Conservation (phyloP, 2,888 invertebrate species). For the Andrena praecox region DNA sequence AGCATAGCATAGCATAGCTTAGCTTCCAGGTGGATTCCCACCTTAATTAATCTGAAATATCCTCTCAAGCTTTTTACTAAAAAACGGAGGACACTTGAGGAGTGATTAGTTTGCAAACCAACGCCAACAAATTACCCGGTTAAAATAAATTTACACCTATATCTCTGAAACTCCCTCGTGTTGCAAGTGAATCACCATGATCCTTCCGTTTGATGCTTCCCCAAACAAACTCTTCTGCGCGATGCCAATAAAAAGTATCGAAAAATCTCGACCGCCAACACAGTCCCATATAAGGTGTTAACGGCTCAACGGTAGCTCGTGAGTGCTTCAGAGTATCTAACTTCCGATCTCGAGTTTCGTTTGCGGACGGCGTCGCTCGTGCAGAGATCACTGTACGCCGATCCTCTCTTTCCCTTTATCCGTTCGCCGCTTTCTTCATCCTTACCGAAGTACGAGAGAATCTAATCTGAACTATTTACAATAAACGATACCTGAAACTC, state of each 20-base stretch:
- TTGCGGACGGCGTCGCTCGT: slow-evolving; percentile 53
- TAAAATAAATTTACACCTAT: not conserved
- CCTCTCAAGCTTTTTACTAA: too few relatives aligned
- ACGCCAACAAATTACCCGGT: too few relatives aligned
- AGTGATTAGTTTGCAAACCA: too few relatives aligned
- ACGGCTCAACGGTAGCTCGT: not conserved
- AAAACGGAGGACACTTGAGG: too few relatives aligned
- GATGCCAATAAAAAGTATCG: slow-evolving; percentile 12
- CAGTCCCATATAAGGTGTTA: not conserved
- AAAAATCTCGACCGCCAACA: not conserved
- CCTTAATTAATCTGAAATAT: too few relatives aligned
- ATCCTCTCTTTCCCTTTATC: slow-evolving; percentile 23
- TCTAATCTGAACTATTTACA: slow-evolving; percentile 81
- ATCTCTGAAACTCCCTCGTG: not conserved
- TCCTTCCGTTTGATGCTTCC: not conserved
- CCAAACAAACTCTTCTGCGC: not conserved
- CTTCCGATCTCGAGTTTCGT: slow-evolving; percentile 22
- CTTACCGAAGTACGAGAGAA: slow-evolving; percentile 59
- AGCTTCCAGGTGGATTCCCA: too few relatives aligned
- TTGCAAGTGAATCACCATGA: not conserved
- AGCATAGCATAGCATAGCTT: too few relatives aligned
- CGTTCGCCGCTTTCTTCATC: not conserved
- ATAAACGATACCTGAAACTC: slow-evolving; percentile 71
- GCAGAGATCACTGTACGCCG: slow-evolving; percentile 54
- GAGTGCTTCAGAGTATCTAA: slow-evolving; percentile 22